Base-by-base conservation (phyloP, 1,140 invertebrate species). In the Drosophila quadrilineata region DNA sequence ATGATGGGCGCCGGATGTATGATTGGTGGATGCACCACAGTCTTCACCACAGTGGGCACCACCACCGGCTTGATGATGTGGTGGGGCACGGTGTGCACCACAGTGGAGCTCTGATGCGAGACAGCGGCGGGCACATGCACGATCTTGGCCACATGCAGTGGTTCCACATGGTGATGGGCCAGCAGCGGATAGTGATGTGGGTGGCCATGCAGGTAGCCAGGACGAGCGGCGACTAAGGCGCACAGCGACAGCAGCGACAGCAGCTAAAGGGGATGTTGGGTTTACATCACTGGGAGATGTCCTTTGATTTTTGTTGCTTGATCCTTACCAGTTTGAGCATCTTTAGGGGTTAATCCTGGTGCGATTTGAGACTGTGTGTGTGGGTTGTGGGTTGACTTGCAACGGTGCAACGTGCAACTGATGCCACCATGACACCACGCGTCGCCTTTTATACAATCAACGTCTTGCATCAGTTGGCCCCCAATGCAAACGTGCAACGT, bases 101-200 rank as follows among this genome's bases (percentile, higher is more conserved):
- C 75, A 10, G 88, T 88, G n/a, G 87, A 90, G 26, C 91, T 91
- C 54, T 91, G 91, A 67, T 92, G 91, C 26, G 91, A 91, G 1
- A 92, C 87, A 21, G 88, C 89, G 0, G 90, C 88, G 1, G 89
- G 89, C 29, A 90, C 68, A 19, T 90, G 82, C 9, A 86, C 71
- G 5, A 77, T 73, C 28, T 88, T 79, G 40, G 86, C 79, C 38
- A 86, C 70, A 60, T 88, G 87, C 31, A 88, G 46, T 0, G 87
- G 87, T 19, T 88, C 87, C 21, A 85, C 71, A 41, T 88, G 76
- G 16, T 86, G 79, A 36, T 79, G 75, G 22, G 75, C 5, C 54
- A 80, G 3, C 2, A 86, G 40, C 46, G 87, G 74, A 49, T 77
- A 86, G 19, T 80, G 79, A 6, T 88, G 87, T 29, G 75, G 79